Percentiles rank a stretch among this genome's conserved stretches.
These are phyloP conservation scores for Pachliopta kotzebuea DNA, from an alignment of 2,888 invertebrate species.

Conservation along the genomic window DNA sequence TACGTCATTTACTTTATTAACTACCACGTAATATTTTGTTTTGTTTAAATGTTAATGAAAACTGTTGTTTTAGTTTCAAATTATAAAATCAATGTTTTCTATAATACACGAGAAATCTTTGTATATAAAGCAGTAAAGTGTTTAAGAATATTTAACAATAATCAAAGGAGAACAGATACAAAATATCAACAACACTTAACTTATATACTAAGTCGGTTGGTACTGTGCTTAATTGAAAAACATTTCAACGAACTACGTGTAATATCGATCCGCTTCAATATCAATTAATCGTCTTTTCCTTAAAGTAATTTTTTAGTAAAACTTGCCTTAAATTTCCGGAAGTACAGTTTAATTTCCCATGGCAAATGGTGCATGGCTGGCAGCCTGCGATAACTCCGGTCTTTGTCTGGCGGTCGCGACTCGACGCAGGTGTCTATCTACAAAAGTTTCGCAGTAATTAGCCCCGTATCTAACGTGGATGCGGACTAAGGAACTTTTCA, in stretches of 20 bases:
- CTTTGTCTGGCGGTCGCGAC: slow-evolving; percentile 73
- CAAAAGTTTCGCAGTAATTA: slow-evolving; percentile 78
- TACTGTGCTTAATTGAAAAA: slow-evolving; percentile 30
- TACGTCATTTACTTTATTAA: background rate
- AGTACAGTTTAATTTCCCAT: slow-evolving; percentile 54
- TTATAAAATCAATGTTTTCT: too few relatives aligned
- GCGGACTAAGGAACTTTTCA: slow-evolving; percentile 74
- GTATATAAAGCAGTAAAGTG: too few relatives aligned
- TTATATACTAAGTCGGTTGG: slow-evolving; percentile 22
- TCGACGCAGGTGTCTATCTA: slow-evolving; percentile 79
- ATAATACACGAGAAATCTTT: too few relatives aligned
- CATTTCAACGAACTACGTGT: slow-evolving; percentile 48
- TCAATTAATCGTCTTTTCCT: slow-evolving; percentile 52
- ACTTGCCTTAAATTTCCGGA: slow-evolving; percentile 42
- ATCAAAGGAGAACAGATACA: background rate
- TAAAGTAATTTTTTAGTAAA: slow-evolving; percentile 37
- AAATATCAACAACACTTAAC: background rate
- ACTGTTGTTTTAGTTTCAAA: too few relatives aligned
- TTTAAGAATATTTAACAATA: background rate
- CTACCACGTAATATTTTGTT: too few relatives aligned
- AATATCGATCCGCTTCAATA: slow-evolving; percentile 59
- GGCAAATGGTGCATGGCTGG: slow-evolving; percentile 52
- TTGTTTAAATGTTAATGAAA: too few relatives aligned
- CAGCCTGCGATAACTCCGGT: slow-evolving; percentile 73
- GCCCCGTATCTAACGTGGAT: slow-evolving; percentile 73